Conservation (phyloP, 1,140 invertebrate genomes). For the Homalodisca vitripennis region DNA sequence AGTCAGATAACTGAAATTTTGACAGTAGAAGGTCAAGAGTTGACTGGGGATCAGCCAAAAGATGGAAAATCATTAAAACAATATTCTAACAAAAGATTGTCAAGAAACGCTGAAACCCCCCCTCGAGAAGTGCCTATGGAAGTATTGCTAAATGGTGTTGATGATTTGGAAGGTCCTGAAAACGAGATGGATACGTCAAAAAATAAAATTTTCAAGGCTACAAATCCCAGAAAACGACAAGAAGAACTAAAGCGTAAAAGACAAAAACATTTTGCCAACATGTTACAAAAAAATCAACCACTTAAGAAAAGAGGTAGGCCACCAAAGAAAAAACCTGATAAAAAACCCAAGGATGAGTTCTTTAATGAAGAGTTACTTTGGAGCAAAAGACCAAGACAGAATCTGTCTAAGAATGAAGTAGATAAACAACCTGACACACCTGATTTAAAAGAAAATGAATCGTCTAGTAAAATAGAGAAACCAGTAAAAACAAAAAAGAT, state of each 20-base stretch:
- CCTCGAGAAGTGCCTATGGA: constrained; percentile 3
- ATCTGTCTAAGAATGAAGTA: background rate
- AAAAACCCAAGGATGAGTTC: constrained; percentile 48
- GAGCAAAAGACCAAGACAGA: background rate
- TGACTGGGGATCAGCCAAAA: constrained; percentile 17
- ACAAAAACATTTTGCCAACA: constrained; percentile 2
- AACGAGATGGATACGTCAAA: background rate
- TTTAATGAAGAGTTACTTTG: constrained; percentile 49
- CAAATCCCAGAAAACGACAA: constrained; percentile 4
- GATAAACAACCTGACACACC: background rate
- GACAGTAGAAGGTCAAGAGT: constrained; percentile 3
- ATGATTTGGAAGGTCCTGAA: background rate
- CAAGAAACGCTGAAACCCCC: constrained; percentile 8
- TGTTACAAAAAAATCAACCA: background rate
- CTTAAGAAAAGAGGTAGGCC: constrained; percentile 32
- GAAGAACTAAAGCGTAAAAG: background rate
- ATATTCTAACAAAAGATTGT: constrained; percentile 22
- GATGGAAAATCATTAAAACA: constrained; percentile 11
- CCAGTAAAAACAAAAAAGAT: constrained; percentile 45
- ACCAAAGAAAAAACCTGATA: constrained; percentile 38
- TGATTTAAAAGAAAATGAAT: background rate
- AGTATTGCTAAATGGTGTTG: background rate
- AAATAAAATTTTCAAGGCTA: constrained; percentile 20
- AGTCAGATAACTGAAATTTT: background rate
- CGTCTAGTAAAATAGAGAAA: background rate